Evolutionary conservation across 1,140 invertebrate genomes (phyloP).

Genomic region (Nasonia vitripennis): DNA sequence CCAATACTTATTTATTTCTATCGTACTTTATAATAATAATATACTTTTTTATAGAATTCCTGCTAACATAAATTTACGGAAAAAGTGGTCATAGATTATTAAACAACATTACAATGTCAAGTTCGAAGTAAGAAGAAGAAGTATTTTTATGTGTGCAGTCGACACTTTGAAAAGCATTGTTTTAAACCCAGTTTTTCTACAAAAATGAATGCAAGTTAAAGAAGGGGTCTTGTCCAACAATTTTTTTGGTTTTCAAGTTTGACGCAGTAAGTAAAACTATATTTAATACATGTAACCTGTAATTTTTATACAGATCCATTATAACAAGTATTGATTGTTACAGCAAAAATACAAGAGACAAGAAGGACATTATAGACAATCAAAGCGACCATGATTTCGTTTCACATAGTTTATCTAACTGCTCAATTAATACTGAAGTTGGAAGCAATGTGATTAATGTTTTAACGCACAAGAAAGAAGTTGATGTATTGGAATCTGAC

Average conservation of each 20-base stretch:
- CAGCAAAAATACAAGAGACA: not conserved
- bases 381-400: not conserved
- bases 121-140: not conserved
- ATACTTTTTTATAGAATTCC: not conserved
- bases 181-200: not conserved
- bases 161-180: conserved; percentile 4
- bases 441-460: not conserved
- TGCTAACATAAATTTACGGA: not conserved
- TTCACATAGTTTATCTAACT: not conserved
- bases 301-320: not conserved
- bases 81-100: not conserved
- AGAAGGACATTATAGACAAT: not conserved
- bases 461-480: not conserved
- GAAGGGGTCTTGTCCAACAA: not conserved
- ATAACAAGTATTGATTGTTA: not conserved
- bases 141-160: not conserved
- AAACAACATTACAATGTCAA: not conserved
- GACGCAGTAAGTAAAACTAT: conserved; percentile 5
- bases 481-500: not conserved
- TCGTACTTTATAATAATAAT: not conserved
- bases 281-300: not conserved
- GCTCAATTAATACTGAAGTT: not conserved
- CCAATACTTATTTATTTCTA: not conserved
- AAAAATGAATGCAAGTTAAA: not conserved
- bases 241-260: not conserved